Base-by-base conservation (phyloP, 2,888 invertebrate species). In the Cryptus viduatorius region DNA sequence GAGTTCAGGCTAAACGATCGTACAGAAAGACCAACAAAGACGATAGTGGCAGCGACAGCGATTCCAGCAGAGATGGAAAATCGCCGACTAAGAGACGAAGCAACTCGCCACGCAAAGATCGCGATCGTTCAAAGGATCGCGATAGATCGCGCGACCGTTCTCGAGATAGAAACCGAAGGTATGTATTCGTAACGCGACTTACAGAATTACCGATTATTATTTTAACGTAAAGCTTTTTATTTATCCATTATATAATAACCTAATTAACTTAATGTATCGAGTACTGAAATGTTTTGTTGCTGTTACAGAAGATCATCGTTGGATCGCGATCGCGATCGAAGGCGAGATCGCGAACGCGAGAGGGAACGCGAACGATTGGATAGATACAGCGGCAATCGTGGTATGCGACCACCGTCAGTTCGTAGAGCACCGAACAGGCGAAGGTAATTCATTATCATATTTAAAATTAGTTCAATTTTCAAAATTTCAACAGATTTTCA, bases 1-100 rank as follows among this genome's bases (percentile, higher is more conserved):
- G 98, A 94, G 95, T 97, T 12, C 98, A 98, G 92, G 97, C 97
- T 92, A 98, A 98, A 91, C 95, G 98, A 10, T 98, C 98, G 87
- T 98, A 98, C 92, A 95, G 98, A 14, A 94, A 94, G 79, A 97
- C 97, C 78, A 98, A 98, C 92, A 96, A 97, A 82, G 97, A 97
- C 91, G 97, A 97, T 3, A 97, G 96, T 1, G 96, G 95, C 37
- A 96, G 96, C 89, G 94, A 94, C 67, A 94, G 94, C 31, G 94
- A 94, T 67, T 93, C 93, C 4, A 95, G 96, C 50, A 94, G 95
- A 68, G 96, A 96, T 79, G 94, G 95, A 94, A 95, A 93, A 80
- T 92, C 92, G 1, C 90, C 91, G 3, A 85, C 90, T 7, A 93
- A 92, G 84, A 89, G 94, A 69, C 92, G 94, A 24, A 90, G 91